These are phyloP conservation scores for Adoxophyes honmai DNA, from an alignment of 1,140 invertebrate genomes.

Conservation along the genomic window DNA sequence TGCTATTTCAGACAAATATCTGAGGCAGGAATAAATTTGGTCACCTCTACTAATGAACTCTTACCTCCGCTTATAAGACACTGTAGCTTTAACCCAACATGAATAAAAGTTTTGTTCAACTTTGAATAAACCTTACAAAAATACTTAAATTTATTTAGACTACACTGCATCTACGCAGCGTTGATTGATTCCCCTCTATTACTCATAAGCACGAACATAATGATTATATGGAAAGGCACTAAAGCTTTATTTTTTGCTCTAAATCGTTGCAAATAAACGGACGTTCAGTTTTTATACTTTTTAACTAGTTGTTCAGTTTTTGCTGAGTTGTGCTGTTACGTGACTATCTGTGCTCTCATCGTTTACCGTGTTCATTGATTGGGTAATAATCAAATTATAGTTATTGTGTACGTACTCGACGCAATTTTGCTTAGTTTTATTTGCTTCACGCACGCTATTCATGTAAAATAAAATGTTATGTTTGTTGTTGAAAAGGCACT, in stretches of 20 bases:
- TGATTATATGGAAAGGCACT: background rate
- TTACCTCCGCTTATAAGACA: too few species aligned
- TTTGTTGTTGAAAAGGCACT: too few species aligned
- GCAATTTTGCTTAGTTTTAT: slow-evolving; percentile 4
- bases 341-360: background rate
- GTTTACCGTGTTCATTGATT: slow-evolving; percentile 11
- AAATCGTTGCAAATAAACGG: background rate
- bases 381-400: background rate
- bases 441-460: background rate
- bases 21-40: too few species aligned
- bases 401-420: background rate
- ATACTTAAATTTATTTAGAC: too few species aligned
- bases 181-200: too few species aligned
- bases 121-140: too few species aligned
- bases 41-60: too few species aligned
- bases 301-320: background rate
- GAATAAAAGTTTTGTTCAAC: too few species aligned
- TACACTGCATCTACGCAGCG: too few species aligned
- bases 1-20: too few species aligned
- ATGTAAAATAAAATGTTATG: too few species aligned
- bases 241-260: background rate
- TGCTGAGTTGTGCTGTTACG: slow-evolving; percentile 1
- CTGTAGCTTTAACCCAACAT: too few species aligned
- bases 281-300: background rate
- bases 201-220: background rate